Base-by-base conservation (phyloP, 1,140 invertebrate genomes). In the Ganaspis sp. region DNA sequence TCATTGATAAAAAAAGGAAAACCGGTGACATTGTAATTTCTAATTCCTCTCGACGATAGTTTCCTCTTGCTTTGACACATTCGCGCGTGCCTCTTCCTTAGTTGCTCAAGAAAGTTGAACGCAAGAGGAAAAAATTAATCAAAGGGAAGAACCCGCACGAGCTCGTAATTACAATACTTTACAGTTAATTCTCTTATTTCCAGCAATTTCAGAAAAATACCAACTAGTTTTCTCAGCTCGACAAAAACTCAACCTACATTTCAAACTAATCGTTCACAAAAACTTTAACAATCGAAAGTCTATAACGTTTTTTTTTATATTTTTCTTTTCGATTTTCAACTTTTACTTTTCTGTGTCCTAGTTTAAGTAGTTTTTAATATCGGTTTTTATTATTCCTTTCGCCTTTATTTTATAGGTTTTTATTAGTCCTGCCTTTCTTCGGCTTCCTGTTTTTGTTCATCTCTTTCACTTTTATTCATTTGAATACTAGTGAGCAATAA, bases 1-100 rank as follows among this genome's bases (percentile, higher is more conserved):
- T 12, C 5, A 64, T 64, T 4, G 0, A 64, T 12, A 4, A 15
- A 64, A 64, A 64, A 64, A 15, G 26, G 15, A 9, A 58, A 64
- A 64, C 26, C 23, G n/a, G 58, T 64, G 23, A 64, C 26, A 64
- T 64, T 64, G 23, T 64, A 64, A 64, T 64, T 64, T 64, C 58
- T 64, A 64, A 64, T 64, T 29, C 23, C 21, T 64, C 58, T 64
- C 58, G 15, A 64, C 6, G 12, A 15, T 64, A n/a, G 4, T 19
- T 64, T 64, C 58, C 58, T 26, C 11, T 23, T 15, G 9, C 45
- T 58, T 58, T 23, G 21, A 29, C 23, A 17, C 23, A 64, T 15
- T 64, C 23, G 58, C 58, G 58, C 23, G 58, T 64, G 58, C 58
- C 58, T 64, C 58, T n/a, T 12, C 23, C 23, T 29, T 64, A 34